phyloP scores from a whole-genome alignment of 2,113 vertebrate species.

The Brienomyrus brachyistius region DNA sequence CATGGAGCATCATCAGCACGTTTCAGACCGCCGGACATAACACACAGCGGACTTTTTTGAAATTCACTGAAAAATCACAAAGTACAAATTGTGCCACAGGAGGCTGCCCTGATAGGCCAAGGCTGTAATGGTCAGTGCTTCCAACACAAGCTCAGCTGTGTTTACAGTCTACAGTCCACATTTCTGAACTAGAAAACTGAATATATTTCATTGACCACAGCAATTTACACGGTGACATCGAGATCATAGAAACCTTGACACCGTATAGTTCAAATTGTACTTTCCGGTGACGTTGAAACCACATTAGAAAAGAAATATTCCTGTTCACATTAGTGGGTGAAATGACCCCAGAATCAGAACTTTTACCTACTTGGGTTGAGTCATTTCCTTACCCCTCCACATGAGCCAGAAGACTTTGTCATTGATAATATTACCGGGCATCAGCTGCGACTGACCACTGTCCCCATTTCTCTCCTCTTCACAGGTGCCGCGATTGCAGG shows the following conservation, averaged over 20 bases:
- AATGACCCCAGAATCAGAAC: not conserved
- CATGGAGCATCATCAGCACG: not conserved
- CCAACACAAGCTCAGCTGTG: not conserved
- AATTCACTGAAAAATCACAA: not conserved
- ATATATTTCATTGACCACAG: not conserved
- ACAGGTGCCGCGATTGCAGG: constrained; percentile 90
- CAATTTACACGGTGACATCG: not conserved
- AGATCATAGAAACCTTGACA: not conserved
- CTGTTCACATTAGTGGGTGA: not conserved
- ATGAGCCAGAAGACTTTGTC: not conserved
- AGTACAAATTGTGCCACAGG: not conserved
- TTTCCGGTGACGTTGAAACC: not conserved
- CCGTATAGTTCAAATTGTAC: not conserved
- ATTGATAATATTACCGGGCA: not conserved
- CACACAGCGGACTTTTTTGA: not conserved
- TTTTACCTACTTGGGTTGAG: not conserved
- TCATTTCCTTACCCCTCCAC: not conserved
- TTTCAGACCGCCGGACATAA: not conserved
- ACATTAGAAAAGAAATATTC: not conserved
- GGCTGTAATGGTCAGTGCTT: not conserved
- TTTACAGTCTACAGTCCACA: not conserved
- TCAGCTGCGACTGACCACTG: not conserved
- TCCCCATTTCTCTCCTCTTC: not conserved
- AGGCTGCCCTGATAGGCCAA: not conserved
- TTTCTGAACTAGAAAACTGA: not conserved